Conservation (phyloP, 2,113 vertebrate species). For the Canis aureus region DNA sequence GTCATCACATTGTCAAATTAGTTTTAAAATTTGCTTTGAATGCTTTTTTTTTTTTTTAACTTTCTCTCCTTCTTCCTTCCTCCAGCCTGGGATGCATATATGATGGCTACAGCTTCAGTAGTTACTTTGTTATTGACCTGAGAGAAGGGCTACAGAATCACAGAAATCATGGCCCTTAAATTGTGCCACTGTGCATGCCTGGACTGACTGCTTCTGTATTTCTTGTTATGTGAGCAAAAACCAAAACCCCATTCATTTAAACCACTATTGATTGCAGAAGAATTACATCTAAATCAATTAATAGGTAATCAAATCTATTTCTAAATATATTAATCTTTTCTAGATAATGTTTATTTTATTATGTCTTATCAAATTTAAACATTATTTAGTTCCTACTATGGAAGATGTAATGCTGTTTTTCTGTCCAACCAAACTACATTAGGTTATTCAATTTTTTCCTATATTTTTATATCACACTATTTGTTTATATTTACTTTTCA, state of each 20-base stretch:
- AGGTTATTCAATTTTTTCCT: background rate
- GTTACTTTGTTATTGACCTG: background rate
- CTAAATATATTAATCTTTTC: background rate
- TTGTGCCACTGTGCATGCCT: background rate
- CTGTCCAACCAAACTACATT: background rate
- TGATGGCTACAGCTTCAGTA: background rate
- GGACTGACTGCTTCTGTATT: background rate
- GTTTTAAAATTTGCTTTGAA: background rate
- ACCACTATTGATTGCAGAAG: background rate
- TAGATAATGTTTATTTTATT: background rate
- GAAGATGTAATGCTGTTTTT: background rate
- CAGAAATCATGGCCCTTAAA: background rate
- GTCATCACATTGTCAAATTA: background rate
- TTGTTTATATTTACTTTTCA: background rate
- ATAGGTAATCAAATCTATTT: slow-evolving; percentile 1
- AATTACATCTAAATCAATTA: background rate
- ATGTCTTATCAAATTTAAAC: background rate
- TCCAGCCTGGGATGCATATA: background rate
- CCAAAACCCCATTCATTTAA: background rate
- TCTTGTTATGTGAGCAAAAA: background rate
- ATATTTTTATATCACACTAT: background rate
- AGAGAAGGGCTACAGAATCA: background rate
- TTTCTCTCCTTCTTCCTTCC: background rate
- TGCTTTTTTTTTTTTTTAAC: background rate
- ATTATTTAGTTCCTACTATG: background rate